Evolutionary conservation across 1,140 invertebrate species (phyloP).

Genomic region (Euura lappo): DNA sequence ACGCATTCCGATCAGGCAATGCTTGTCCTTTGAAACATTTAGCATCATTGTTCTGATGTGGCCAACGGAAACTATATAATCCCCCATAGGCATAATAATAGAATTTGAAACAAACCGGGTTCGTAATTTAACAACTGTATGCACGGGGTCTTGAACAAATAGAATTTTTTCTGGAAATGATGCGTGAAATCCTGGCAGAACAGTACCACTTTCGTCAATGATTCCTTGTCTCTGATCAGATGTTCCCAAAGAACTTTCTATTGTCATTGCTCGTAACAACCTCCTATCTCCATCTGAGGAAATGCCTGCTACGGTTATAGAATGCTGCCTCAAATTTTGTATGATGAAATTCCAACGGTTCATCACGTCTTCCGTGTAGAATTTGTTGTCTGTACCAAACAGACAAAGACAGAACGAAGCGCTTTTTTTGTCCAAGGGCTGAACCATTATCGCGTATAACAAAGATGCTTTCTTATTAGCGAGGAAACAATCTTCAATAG

Average conservation of each 20-base stretch:
- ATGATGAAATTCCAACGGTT: constrained; percentile 13
- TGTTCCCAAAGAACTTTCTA: too few relatives aligned
- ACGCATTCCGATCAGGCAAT: constrained; percentile 21
- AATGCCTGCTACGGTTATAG: constrained; percentile 16
- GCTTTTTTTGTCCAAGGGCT: constrained; percentile 11
- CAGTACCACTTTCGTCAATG: too few relatives aligned
- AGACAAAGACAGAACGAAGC: constrained; percentile 17
- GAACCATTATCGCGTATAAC: constrained; percentile 16
- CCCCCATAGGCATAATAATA: constrained; percentile 17
- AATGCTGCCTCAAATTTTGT: neutral
- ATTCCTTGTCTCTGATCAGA: too few relatives aligned
- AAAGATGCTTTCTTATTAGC: neutral
- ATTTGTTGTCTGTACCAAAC: constrained; percentile 23
- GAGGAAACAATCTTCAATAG: constrained; percentile 12
- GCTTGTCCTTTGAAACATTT: constrained; percentile 21
- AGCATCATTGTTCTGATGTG: constrained; percentile 13
- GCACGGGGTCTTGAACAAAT: too few relatives aligned
- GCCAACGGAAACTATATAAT: constrained; percentile 13
- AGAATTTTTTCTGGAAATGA: too few relatives aligned
- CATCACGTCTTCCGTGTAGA: constrained; percentile 12
- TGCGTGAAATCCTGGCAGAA: too few relatives aligned
- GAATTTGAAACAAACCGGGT: constrained; percentile 10
- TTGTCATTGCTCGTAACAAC: too few relatives aligned
- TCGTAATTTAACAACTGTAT: too few relatives aligned
- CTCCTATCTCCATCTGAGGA: too few relatives aligned